A percentile compares a stretch with the other conserved stretches of the same genome.
These are phyloP conservation scores for Agapornis canus DNA, from an alignment of 2,797 vertebrate genomes.

Conservation along the genomic window DNA sequence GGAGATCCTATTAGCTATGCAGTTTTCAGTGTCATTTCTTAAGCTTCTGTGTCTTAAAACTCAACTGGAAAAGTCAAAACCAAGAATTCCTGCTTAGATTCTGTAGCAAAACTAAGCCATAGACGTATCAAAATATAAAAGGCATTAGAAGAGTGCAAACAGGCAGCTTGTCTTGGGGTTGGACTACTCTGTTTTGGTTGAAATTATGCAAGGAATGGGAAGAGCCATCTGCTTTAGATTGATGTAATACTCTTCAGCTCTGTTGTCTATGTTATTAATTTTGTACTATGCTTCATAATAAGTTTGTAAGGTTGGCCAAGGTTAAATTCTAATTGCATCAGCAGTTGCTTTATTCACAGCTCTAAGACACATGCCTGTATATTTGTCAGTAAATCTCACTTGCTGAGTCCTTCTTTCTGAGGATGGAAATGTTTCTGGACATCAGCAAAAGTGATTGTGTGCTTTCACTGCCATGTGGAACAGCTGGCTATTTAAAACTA, in stretches of 20 bases:
- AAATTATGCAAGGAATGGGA: conserved; percentile 28
- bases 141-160: not conserved
- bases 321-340: conserved; percentile 48
- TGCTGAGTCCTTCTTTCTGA: not conserved
- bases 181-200: not conserved
- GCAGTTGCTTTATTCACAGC: conserved; percentile 15
- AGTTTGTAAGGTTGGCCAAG: conserved; percentile 24
- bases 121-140: not conserved
- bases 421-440: not conserved
- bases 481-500: not conserved
- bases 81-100: not conserved
- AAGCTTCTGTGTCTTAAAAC: not conserved
- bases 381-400: conserved; percentile 5
- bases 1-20: not conserved
- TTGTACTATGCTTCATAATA: not conserved
- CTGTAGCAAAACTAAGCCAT: not conserved
- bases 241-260: not conserved
- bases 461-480: not conserved
- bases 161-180: not conserved
- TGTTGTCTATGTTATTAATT: conserved; percentile 17
- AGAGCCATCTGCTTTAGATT: conserved; percentile 4
- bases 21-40: not conserved
- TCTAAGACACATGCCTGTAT: not conserved
- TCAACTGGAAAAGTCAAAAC: not conserved
- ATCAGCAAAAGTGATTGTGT: not conserved